Base-by-base conservation (phyloP, 2,888 invertebrate species). In the Oscheius sp. region DNA sequence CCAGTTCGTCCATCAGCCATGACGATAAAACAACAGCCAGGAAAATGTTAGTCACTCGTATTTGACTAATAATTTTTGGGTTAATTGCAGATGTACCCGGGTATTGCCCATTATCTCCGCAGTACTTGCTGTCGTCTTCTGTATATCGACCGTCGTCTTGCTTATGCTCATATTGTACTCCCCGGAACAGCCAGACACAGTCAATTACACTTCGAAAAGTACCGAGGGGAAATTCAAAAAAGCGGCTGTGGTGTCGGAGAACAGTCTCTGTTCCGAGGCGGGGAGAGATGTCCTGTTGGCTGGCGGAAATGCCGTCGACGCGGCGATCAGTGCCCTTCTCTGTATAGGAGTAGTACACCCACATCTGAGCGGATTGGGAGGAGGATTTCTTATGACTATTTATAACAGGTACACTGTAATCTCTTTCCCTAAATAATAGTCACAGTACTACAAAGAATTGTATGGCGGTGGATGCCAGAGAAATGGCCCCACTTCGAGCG, bases 401-500 rank as follows among this genome's bases (percentile, higher is more conserved):
- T 74, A 80, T 49, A 74, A 77, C 5, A 76, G 63, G 79, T 80
- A 27, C n/a, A 1, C 29, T n/a, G n/a, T n/a, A n/a, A 9, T 35
- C 29, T 6, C 27, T n/a, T 68, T 52, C 49, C 7, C n/a, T n/a
- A 3, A 18, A 52, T n/a, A 18, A 12, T 5, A 9, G 0, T 29
- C 70, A 61, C 72, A 77, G 80, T 53, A 64, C 78, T 0, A 76
- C 81, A 0, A 64, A 77, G 55, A 77, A 81, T 46, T 88, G 86
- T 55, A 70, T 79, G 13, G 79, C 82, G 23, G 83, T 90, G 21
- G 89, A 90, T 82, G 89, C 90, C 2, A 84, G 90, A 56, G 90
- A 91, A 79, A 87, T 84, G 2, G 90, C 90, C 5, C 90, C 90
- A 0, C 88, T 89, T 0, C 91, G 89, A 0, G 92, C 95, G 0